These are phyloP conservation scores for Tortricodes alternella DNA, from an alignment of 2,888 invertebrate species.

Conservation along the genomic window DNA sequence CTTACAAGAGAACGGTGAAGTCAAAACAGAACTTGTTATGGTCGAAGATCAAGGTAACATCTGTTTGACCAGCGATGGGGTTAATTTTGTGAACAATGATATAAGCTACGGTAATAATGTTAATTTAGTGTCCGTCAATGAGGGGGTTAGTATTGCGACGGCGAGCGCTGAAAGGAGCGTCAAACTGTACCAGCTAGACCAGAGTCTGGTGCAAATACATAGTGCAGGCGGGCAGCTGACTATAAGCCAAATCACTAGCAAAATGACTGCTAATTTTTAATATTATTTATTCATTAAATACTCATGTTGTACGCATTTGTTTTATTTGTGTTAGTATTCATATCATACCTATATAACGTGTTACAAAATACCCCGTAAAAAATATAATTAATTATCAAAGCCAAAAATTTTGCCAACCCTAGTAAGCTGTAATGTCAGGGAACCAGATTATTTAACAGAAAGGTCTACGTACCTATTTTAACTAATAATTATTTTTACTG, in stretches of 20 bases:
- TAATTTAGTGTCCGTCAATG: constrained; percentile 59
- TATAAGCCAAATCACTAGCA: constrained; percentile 66
- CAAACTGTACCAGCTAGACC: constrained; percentile 63
- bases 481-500: too few species aligned
- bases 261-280: constrained; percentile 65
- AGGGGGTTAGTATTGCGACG: constrained; percentile 51
- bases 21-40: constrained; percentile 54
- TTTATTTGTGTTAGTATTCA: not conserved
- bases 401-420: too few species aligned
- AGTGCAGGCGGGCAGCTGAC: constrained; percentile 57
- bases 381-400: too few species aligned
- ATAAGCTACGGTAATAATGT: constrained; percentile 44
- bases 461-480: too few species aligned
- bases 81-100: constrained; percentile 44
- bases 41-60: constrained; percentile 47
- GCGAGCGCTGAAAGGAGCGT: constrained; percentile 38
- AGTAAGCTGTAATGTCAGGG: too few species aligned
- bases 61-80: constrained; percentile 38
- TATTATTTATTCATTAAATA: constrained; percentile 12
- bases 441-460: too few species aligned
- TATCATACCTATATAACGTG: too few species aligned
- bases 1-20: constrained; percentile 51
- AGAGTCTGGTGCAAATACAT: constrained; percentile 64
- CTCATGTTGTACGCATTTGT: not conserved
- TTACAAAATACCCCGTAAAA: too few species aligned